Conservation (phyloP, 2,797 vertebrate genomes). For the Nannoperca australis region DNA sequence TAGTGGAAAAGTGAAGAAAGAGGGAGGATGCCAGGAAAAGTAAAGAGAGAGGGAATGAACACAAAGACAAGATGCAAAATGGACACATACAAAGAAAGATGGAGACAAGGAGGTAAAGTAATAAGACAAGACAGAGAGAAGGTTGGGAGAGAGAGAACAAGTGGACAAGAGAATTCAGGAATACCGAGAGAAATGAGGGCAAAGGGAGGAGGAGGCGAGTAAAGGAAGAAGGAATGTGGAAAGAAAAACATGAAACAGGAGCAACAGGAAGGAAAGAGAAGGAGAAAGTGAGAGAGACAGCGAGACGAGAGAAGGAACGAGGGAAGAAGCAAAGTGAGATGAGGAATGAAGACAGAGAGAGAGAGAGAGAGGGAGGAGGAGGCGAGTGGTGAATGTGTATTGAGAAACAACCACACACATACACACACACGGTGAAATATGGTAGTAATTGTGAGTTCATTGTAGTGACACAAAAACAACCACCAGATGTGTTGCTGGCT, state of each 20-base stretch:
- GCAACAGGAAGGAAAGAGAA: background rate
- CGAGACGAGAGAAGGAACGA: background rate
- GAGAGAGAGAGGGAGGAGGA: background rate
- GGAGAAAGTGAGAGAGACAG: background rate
- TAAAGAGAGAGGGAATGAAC: background rate
- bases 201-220: background rate
- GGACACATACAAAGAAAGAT: background rate
- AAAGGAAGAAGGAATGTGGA: background rate
- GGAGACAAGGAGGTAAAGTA: background rate
- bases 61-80: background rate
- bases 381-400: background rate
- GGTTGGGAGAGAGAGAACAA: background rate
- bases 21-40: too few species aligned
- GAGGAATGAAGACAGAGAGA: background rate
- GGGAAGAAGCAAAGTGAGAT: background rate
- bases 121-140: background rate
- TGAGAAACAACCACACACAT: constrained; percentile 17
- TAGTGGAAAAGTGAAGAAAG: background rate
- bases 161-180: background rate
- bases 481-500: constrained; percentile 46
- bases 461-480: constrained; percentile 31
- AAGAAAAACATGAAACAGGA: background rate
- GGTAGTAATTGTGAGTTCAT: constrained; percentile 24
- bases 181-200: background rate
- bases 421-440: constrained; percentile 16